These are phyloP conservation scores for Myathropa florea DNA, from an alignment of 2,888 invertebrate genomes.

Conservation along the genomic window DNA sequence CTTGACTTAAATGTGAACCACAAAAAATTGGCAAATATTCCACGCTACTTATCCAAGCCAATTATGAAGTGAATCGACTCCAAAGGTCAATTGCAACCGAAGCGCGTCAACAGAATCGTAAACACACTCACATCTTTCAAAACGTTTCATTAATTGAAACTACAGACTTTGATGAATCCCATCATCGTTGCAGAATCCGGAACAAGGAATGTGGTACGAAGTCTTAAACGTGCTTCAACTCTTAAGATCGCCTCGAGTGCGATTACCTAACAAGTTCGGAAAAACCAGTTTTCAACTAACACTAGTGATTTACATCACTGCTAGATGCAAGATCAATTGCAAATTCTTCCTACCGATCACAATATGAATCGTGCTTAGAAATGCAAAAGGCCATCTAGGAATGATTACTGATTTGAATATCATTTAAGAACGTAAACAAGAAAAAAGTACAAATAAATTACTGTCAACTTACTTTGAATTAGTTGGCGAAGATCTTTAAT, in stretches of 20 bases:
- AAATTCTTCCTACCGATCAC: not conserved
- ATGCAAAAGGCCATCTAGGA: not conserved
- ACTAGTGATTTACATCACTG: too few species aligned
- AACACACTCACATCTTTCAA: not conserved
- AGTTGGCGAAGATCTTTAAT: conserved; percentile 83
- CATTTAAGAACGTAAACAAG: not conserved
- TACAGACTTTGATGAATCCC: not conserved
- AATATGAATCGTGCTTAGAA: not conserved
- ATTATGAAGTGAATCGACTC: not conserved
- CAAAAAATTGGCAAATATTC: not conserved
- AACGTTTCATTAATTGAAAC: not conserved
- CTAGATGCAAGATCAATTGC: not conserved
- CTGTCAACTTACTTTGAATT: conserved; percentile 80
- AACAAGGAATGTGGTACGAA: not conserved
- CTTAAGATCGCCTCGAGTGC: not conserved
- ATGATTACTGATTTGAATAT: not conserved
- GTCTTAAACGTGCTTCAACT: conserved; percentile 1
- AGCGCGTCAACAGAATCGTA: not conserved
- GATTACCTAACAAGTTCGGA: not conserved
- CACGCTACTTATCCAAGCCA: not conserved
- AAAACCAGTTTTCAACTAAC: conserved; percentile 6
- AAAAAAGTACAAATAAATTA: not conserved
- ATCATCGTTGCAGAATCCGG: not conserved
- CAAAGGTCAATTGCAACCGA: not conserved
- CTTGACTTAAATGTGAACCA: not conserved